Conservation (phyloP, 2,113 vertebrate species). For the Galemys pyrenaicus region DNA sequence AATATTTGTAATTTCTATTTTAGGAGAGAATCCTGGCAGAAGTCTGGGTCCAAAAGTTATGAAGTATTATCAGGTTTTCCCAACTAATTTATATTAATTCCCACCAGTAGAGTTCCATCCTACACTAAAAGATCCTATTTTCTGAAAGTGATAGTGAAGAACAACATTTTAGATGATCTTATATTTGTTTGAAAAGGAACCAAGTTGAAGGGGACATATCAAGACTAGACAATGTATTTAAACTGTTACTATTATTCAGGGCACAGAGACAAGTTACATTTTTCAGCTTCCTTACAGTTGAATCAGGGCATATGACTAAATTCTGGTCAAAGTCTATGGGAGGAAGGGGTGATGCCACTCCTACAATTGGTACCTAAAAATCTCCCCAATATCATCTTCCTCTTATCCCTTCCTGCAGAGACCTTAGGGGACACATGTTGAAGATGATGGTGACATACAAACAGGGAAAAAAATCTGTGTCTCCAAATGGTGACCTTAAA, state of each 20-base stretch:
- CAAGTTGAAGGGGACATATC: neutral
- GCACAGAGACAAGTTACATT: neutral
- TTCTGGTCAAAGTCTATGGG: neutral
- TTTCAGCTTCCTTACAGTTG: neutral
- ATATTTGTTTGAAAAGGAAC: neutral
- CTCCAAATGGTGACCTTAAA: neutral
- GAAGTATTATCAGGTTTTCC: neutral
- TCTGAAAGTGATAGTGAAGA: neutral
- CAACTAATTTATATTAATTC: neutral
- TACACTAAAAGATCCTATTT: neutral
- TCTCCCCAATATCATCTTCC: neutral
- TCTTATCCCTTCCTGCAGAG: neutral
- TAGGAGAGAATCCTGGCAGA: neutral
- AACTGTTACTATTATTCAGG: neutral
- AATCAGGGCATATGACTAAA: neutral
- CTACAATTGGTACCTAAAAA: neutral
- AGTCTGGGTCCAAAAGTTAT: neutral
- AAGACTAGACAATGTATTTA: neutral
- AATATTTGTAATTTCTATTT: neutral
- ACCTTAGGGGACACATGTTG: neutral
- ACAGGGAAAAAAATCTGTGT: neutral
- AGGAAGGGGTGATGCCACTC: neutral
- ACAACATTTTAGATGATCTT: neutral
- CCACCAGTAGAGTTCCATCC: neutral
- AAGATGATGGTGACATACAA: neutral